A percentile compares a stretch with the other conserved stretches of the same genome.
Conservation (phyloP, 1,140 invertebrate genomes). For the Cotesia typhae region DNA sequence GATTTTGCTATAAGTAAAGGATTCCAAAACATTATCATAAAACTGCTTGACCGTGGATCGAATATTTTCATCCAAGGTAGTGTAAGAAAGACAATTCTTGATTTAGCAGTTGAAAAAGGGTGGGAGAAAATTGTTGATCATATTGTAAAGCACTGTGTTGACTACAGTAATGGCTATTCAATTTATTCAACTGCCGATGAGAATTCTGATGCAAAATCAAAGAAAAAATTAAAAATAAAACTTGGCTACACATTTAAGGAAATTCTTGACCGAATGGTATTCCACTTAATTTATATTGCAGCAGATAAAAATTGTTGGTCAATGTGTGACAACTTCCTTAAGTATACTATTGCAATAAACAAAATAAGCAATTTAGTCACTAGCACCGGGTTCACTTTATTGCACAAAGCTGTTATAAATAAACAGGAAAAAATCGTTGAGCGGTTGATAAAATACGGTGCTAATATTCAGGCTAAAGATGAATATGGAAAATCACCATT, state of each 20-base stretch:
- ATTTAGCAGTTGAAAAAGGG: constrained; percentile 18
- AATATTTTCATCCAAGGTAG: background rate
- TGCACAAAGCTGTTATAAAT: constrained; percentile 27
- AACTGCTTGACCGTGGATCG: too few relatives aligned
- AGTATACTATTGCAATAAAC: constrained; percentile 13
- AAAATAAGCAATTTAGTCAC: background rate
- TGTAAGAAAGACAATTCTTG: constrained; percentile 11
- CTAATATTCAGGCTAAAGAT: constrained; percentile 31
- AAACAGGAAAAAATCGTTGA: constrained; percentile 20
- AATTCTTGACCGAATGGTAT: background rate
- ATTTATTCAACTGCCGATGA: background rate
- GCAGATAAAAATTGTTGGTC: background rate
- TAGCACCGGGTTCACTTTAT: background rate
- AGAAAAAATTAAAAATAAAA: constrained; percentile 12
- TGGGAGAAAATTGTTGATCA: constrained; percentile 13
- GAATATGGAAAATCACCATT: constrained; percentile 13
- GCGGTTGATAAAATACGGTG: constrained; percentile 32
- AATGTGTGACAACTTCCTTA: constrained; percentile 9
- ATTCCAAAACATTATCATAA: too few relatives aligned
- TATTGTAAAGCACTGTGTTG: constrained; percentile 10
- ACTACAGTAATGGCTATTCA: constrained; percentile 5
- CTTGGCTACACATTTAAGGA: constrained; percentile 9
- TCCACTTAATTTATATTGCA: constrained; percentile 1
- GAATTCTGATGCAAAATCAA: background rate
- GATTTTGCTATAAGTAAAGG: too few relatives aligned